Percentiles rank a stretch among this genome's conserved stretches.
Evolutionary conservation across 2,113 vertebrate genomes (phyloP).

Genomic region (Pedionomus torquatus): DNA sequence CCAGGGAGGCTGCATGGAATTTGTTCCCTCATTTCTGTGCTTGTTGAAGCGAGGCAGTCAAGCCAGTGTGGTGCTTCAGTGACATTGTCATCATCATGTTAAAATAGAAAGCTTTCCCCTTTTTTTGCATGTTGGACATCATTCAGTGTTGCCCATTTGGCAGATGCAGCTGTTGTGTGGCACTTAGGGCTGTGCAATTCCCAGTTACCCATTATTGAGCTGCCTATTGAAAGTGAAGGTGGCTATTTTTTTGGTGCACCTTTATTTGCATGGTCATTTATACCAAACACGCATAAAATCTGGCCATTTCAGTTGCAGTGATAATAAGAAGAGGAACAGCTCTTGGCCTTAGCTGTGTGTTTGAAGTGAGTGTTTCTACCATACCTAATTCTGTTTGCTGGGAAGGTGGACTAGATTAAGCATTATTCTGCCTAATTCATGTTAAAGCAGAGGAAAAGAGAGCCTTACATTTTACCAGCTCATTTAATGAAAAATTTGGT

Average conservation of each 20-base stretch:
- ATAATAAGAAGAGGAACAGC: neutral
- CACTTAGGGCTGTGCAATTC: neutral
- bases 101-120: neutral
- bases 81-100: neutral
- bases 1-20: neutral
- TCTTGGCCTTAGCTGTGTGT: neutral
- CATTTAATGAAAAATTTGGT: neutral
- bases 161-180: neutral
- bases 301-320: neutral
- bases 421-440: neutral
- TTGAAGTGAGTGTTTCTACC: neutral
- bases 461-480: neutral
- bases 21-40: neutral
- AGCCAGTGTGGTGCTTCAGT: neutral
- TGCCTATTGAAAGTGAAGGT: neutral
- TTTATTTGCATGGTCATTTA: neutral
- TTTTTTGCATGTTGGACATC: neutral
- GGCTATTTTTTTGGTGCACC: neutral
- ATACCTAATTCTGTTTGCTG: neutral
- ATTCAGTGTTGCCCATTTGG: neutral
- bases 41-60: neutral
- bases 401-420: neutral
- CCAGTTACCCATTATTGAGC: neutral
- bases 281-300: neutral
- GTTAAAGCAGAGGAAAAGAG: neutral